phyloP scores from a whole-genome alignment of 1,140 invertebrate genomes.

The Pentalonia nigronervosa region DNA sequence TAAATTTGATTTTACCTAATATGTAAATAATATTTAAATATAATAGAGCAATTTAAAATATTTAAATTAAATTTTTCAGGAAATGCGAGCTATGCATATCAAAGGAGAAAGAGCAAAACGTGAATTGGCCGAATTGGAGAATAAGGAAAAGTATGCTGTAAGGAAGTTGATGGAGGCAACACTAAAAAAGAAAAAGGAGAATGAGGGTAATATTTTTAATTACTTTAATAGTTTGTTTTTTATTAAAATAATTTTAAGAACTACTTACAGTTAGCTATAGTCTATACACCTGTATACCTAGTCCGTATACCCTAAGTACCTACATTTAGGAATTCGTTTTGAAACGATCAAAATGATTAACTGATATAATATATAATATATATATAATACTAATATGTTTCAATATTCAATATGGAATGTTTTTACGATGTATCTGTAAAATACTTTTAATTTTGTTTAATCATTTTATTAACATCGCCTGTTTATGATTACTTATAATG shows the following conservation, averaged over 20 bases:
- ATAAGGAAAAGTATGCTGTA: constrained; percentile 32
- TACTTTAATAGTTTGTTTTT: background rate
- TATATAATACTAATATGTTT: background rate
- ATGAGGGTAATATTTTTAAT: constrained; percentile 23
- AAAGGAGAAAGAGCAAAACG: constrained; percentile 37
- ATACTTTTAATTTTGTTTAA: background rate
- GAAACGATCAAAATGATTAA: background rate
- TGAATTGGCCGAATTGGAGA: constrained; percentile 39
- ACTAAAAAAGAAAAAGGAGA: constrained; percentile 37
- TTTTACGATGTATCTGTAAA: background rate
- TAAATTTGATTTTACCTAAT: background rate
- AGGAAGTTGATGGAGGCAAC: constrained; percentile 22
- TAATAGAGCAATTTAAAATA: background rate
- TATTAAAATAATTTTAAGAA: background rate
- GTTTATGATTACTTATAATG: too few relatives aligned
- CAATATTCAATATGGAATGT: too few relatives aligned
- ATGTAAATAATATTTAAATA: background rate
- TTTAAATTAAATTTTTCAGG: background rate
- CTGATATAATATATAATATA: too few relatives aligned
- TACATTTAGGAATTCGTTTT: background rate
- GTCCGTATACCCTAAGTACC: too few relatives aligned
- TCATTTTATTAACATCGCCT: background rate
- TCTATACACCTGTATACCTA: too few relatives aligned
- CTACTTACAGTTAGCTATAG: too few relatives aligned
- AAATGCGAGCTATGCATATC: constrained; percentile 30